Percentiles rank a stretch among this genome's conserved stretches.
phyloP scores from a whole-genome alignment of 2,888 invertebrate genomes.

The Caenorhabditis sp. region DNA sequence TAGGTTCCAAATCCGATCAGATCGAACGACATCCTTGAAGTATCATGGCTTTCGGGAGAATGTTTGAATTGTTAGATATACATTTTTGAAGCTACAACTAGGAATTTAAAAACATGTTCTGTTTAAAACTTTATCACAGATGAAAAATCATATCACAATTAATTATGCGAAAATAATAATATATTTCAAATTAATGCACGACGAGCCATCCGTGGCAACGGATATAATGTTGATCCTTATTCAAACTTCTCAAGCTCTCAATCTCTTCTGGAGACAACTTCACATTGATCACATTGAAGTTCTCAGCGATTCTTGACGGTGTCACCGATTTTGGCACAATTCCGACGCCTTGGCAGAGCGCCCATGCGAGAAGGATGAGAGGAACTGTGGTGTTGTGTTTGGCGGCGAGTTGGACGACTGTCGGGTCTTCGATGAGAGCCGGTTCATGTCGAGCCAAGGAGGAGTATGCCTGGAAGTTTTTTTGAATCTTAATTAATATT shows the following conservation, averaged over 20 bases:
- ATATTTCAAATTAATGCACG: constrained; percentile 11
- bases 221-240: constrained; percentile 61
- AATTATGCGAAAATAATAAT: background rate
- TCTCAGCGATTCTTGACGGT: constrained; percentile 59
- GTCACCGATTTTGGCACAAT: constrained; percentile 68
- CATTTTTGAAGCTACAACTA: too few relatives aligned
- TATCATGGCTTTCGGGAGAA: too few relatives aligned
- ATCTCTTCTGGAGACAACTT: constrained; percentile 55
- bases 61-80: too few relatives aligned
- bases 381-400: constrained; percentile 72
- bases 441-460: constrained; percentile 72
- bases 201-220: constrained; percentile 63
- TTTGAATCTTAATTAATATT: too few relatives aligned
- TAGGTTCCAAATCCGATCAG: constrained; percentile 69
- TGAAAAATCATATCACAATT: constrained; percentile 1
- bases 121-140: background rate
- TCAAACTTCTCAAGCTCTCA: constrained; percentile 45
- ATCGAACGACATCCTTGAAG: background rate
- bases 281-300: constrained; percentile 53
- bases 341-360: constrained; percentile 79
- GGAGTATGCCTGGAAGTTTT: constrained; percentile 72
- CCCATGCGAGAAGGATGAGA: constrained; percentile 78
- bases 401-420: constrained; percentile 77
- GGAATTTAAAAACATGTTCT: too few relatives aligned
- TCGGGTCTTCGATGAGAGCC: constrained; percentile 76